Evolutionary conservation across 2,888 invertebrate species (phyloP).

Genomic region (Tetrapedia diversipes): DNA sequence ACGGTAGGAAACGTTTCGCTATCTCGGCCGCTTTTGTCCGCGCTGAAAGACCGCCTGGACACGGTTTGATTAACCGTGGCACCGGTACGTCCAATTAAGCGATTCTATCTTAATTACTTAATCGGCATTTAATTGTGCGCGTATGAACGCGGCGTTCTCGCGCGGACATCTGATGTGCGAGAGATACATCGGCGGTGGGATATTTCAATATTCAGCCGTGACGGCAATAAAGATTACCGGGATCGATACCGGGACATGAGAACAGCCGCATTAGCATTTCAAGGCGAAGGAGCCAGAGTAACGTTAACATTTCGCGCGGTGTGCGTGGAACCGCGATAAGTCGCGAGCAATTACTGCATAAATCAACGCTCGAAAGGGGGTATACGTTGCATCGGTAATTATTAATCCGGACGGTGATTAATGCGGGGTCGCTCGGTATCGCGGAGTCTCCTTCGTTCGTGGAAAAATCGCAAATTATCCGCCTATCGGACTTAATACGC

Average conservation of each 20-base stretch:
- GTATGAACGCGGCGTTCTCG: constrained; percentile 59
- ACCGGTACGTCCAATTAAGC: constrained; percentile 61
- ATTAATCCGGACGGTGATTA: constrained; percentile 56
- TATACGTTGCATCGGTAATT: constrained; percentile 55
- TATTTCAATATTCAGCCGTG: constrained; percentile 64
- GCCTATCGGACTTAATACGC: constrained; percentile 8
- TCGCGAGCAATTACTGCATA: constrained; percentile 52
- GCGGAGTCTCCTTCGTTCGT: not conserved
- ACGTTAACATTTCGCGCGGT: constrained; percentile 60
- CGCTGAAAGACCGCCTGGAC: constrained; percentile 37
- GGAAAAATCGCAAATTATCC: constrained; percentile 22
- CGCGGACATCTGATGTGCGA: constrained; percentile 57
- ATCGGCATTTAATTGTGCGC: constrained; percentile 65
- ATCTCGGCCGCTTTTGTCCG: constrained; percentile 48
- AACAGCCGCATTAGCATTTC: constrained; percentile 67
- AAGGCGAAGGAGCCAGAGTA: constrained; percentile 59
- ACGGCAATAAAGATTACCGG: constrained; percentile 65
- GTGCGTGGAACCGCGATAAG: constrained; percentile 42
- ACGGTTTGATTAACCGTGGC: constrained; percentile 63
- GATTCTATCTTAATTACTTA: constrained; percentile 70
- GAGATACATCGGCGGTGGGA: constrained; percentile 50
- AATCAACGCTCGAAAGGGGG: constrained; percentile 43
- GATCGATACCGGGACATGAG: constrained; percentile 67
- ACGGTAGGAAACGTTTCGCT: constrained; percentile 44
- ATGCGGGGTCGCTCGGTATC: constrained; percentile 26